Base-by-base conservation (phyloP, 1,140 invertebrate genomes). In the Thaumatotibia leucotreta region DNA sequence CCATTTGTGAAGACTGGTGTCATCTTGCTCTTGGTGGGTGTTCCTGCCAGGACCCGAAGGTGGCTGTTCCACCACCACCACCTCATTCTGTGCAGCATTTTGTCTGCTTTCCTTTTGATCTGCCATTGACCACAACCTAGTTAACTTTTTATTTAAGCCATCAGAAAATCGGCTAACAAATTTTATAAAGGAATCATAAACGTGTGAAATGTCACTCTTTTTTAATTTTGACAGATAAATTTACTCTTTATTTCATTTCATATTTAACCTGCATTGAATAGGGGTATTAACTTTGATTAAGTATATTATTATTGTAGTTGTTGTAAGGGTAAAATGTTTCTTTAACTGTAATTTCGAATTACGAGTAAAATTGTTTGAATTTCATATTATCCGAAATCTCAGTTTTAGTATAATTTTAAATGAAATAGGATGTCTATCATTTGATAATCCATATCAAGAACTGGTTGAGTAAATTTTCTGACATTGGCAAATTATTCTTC, bases 161-260 rank as follows among this genome's bases (percentile, higher is more conserved):
- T 69, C 68, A 73, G 68, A 74, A 77, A 76, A 77, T 73, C 73
- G 68, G 66, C 64, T 68, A 72, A 78, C 74, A 80, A 83, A 80
- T 81, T 80, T 8, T 45, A 35, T 72, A 81, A 75, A 68, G 65
- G 77, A 77, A 80, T 77, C 79, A 80, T 72, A 82, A 83, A 83
- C 77, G 69, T 72, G 70, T 77, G 65, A 82, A 80, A 85, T 73
- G 84, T 89, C 84, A 86, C 84, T 74, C 68, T 82, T 77, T 80
- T 73, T 75, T 81, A 73, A 87, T 86, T 86, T 88, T 87, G 87
- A 89, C 85, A 83, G 72, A 54, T 69, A 66, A 72, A 58, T 79
- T 83, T 77, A 82, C 82, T 73, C 82, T 85, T 86, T 87, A 73
- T 64, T 11, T 31, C 64, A 70, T 72, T 74, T 86, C 65, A 39